Base-by-base conservation (phyloP, 2,888 invertebrate species). In the Microctonus brassicae region DNA sequence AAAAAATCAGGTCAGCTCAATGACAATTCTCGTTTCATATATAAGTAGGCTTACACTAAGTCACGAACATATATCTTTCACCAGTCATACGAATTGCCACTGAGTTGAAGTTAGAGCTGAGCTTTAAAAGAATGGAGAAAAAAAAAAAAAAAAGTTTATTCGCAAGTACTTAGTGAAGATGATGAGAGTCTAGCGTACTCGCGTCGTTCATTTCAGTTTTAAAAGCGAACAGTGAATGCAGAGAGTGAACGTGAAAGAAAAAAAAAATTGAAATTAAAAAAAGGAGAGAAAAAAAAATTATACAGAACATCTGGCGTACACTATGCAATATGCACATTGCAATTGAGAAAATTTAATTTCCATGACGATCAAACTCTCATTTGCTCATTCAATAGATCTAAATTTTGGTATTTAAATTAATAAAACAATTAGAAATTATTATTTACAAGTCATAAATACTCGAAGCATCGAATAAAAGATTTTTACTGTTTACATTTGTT, bases 311-410 rank as follows among this genome's bases (percentile, higher is more conserved):
- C 22, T 13, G 22, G 24, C 22, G 53, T 22, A 24, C 52, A n/a
- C 7, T 7, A 7, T 29, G 7, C 7, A 29, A 29, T 29, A 29
- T 29, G n/a, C n/a, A 29, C 29, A 7, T 29, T 22, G 20, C 34
- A 13, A 7, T 29, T 34, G 34, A 64, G 33, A 52, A 20, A n/a
- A 34, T 64, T 70, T 57, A 58, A 70, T 70, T 70, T 70, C 58
- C 64, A 52, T 33, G 42, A 64, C 57, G 42, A 58, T 64, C 64
- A 70, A 42, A 55, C 58, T 22, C 7, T 0, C 64, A 34, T 70
- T 70, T 70, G 58, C 64, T 70, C 52, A 64, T 70, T 47, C 29
- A 64, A 64, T 70, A 64, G 33, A 33, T 70, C 29, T 64, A 42
- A 22, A 29, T 39, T 26, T 24, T 29, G n/a, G 26, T 53, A 55